Evolutionary conservation across 2,113 vertebrate genomes (phyloP), one percentile per base, ranked within the genome.

Genomic region (Oreamnos americanus): DNA sequence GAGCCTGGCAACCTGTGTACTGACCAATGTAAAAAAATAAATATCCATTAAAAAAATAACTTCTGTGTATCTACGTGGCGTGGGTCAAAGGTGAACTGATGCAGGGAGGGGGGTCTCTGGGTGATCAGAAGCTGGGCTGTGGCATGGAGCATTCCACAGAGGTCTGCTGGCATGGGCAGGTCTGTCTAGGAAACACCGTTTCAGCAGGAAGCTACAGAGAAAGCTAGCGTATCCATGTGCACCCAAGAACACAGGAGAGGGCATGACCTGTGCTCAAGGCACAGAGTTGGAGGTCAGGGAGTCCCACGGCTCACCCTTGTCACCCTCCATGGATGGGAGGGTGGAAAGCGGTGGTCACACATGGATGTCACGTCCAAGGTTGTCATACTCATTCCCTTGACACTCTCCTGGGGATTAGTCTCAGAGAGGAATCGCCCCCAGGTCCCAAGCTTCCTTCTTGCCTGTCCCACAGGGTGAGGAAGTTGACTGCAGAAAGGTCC

Each of bases 21-120:
- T 98, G 97, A 97, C 97, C 91, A n/a, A 97, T 94, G 95, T 98
- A 95, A 98, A 99, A 98, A 98, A 96, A 98, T 97, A 98, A 96
- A 98, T 96, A 98, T 16, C 98, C 95, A 60, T 88, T 96, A 97
- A 94, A 97, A 95, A 98, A 97, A 98, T 97, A 98, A 97, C 43
- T 84, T 98, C 95, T 94, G 92, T 49, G 87, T 67, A 60, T 97
- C 87, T 96, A 57, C 9, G 96, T 79, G 39, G 60, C 25, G 7
- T n/a, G 53, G 25, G 71, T 87, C 93, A 92, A 96, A 33, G 51
- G 87, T 13, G 82, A 90, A 93, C 96, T 90, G 88, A 91, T 89
- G 79, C 39, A 14, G 10, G 8, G 81, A 83, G 19, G 49, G 67
- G 58, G 76, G 45, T 19, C n/a, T 47, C 67, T 47, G 53, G 98